These are phyloP conservation scores for Agapornis roseicollis DNA, from an alignment of 2,113 vertebrate species.

Conservation along the genomic window DNA sequence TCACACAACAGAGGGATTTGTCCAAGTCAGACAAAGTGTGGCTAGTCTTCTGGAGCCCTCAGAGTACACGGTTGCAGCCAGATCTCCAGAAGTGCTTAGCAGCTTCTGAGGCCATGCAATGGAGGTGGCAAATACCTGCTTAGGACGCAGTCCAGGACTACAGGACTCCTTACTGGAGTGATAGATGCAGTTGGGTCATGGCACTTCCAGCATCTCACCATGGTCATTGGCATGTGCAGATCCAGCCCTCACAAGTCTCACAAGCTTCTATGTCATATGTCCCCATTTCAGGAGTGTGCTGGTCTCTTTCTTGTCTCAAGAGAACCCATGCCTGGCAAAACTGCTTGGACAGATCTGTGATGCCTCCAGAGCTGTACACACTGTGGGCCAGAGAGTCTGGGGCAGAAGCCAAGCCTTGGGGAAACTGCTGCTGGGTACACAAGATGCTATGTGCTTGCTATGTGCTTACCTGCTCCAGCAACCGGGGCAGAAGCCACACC, in stretches of 20 bases:
- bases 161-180: not conserved
- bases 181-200: not conserved
- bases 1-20: not conserved
- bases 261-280: not conserved
- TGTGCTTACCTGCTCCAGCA: not conserved
- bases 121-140: not conserved
- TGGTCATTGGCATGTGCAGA: not conserved
- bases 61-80: not conserved
- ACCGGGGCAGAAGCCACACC: not conserved
- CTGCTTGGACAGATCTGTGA: not conserved
- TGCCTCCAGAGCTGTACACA: not conserved
- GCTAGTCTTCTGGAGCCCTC: not conserved
- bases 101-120: not conserved
- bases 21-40: not conserved
- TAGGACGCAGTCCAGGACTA: not conserved
- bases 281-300: not conserved
- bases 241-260: not conserved
- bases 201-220: not conserved
- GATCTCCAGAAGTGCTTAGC: not conserved
- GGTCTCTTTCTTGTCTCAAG: not conserved
- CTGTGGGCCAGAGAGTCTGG: not conserved
- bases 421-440: not conserved
- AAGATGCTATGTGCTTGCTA: rapidly evolving
- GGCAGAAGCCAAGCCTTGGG: not conserved
- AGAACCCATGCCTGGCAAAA: not conserved